Conservation (phyloP, 2,113 vertebrate genomes). For the Hemiprocne comata region DNA sequence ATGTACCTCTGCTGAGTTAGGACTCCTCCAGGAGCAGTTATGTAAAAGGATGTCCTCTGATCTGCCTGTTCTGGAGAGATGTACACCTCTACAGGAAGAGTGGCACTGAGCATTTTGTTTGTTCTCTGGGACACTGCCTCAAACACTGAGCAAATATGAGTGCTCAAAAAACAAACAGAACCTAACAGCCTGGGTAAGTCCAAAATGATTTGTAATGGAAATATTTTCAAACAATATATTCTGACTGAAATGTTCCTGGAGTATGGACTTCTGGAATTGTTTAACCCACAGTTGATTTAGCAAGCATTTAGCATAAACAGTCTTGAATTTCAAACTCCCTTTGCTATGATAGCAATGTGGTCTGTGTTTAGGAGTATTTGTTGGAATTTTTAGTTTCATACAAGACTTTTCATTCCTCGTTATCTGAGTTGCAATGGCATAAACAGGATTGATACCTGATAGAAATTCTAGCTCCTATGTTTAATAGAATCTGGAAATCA, state of each 20-base stretch:
- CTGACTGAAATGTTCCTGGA: not conserved
- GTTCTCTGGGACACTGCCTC: not conserved
- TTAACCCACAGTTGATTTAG: not conserved
- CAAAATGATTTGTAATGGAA: not conserved
- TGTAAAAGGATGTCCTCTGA: not conserved
- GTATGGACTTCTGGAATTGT: not conserved
- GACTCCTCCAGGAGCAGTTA: not conserved
- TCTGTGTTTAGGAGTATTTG: not conserved
- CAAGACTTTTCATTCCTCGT: not conserved
- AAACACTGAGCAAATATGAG: not conserved
- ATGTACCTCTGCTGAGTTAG: not conserved
- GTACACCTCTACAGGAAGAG: not conserved
- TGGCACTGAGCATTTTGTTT: not conserved
- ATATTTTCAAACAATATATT: not conserved
- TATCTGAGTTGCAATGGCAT: not conserved
- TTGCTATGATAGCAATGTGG: not conserved
- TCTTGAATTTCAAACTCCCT: not conserved
- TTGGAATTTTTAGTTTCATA: not conserved
- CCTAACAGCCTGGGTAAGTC: not conserved
- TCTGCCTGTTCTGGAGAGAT: not conserved
- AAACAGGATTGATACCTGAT: not conserved
- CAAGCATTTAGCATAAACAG: not conserved
- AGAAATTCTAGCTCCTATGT: not conserved
- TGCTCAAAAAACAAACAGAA: not conserved
- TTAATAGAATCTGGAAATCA: not conserved